Evolutionary conservation across 2,888 invertebrate species (phyloP).

Genomic region (Pterobdella sp.): DNA sequence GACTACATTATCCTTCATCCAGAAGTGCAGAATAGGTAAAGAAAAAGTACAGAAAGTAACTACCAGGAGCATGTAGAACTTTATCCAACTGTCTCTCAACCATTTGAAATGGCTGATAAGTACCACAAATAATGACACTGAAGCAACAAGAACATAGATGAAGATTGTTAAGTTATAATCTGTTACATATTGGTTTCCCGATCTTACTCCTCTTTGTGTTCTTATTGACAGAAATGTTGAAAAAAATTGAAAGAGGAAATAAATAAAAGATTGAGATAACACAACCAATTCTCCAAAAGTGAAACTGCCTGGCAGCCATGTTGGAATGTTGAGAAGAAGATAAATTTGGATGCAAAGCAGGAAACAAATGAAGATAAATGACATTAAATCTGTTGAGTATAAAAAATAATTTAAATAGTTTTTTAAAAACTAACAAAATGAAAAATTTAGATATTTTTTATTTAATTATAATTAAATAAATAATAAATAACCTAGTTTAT

Average conservation of each 20-base stretch:
- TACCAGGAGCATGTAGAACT: background rate
- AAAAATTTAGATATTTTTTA: background rate
- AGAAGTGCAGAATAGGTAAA: background rate
- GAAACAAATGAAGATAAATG: slow-evolving; percentile 10
- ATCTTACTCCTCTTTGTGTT: background rate
- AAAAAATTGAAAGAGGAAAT: slow-evolving; percentile 7
- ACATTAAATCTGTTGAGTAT: background rate
- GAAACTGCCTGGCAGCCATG: slow-evolving; percentile 21
- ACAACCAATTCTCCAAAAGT: slow-evolving; percentile 22
- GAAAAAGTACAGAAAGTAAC: background rate
- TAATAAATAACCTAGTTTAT: background rate
- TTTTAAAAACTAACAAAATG: background rate
- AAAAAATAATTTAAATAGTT: background rate
- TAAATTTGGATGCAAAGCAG: background rate
- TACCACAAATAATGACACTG: background rate
- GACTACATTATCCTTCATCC: background rate
- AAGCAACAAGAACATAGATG: background rate
- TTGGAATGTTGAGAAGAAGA: background rate
- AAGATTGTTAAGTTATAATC: background rate
- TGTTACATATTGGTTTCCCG: background rate
- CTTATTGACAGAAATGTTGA: background rate
- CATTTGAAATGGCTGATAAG: background rate
- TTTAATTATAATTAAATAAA: too few species aligned
- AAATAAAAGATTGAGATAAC: slow-evolving; percentile 9
- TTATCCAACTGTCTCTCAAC: background rate